Base-by-base conservation (phyloP, 2,113 vertebrate genomes). In the Macquaria ambigua region DNA sequence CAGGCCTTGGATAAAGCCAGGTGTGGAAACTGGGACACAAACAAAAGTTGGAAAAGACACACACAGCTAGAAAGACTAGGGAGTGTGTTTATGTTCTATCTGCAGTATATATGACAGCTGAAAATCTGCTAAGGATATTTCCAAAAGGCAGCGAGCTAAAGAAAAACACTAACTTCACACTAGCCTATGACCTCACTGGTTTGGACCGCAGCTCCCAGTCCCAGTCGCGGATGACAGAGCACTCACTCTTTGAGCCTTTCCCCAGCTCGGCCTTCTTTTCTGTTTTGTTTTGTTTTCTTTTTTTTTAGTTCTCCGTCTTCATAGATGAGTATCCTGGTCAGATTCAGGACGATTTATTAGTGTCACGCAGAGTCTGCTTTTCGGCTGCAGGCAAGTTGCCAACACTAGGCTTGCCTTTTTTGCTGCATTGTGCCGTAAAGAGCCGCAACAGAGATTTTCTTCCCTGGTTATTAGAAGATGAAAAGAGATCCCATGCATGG, bases 171-270 rank as follows among this genome's bases (percentile, higher is more conserved):
- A 90, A 89, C 88, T 92, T 92, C 84, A 86, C 39, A 9, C 86
- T 86, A 82, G 87, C 81, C 74, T 69, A 93, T 95, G 93, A 95
- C 92, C 93, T 95, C 94, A 94, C 82, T 81, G 82, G 81, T 89
- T 91, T 85, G 92, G 93, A 92, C 81, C 61, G 91, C 84, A 83
- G 91, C 86, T 91, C 85, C 50, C 68, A 85, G 87, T 90, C 87
- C 85, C 81, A 89, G 87, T 88, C 50, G 67, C 5, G 84, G 87
- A 92, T 93, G 93, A 94, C 93, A 85, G 90, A 92, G 88, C 80
- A 31, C 90, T 93, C 90, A 75, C 87, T 93, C 72, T 83, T 78
- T 78, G 56, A 91, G 79, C 53, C 63, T 87, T 87, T 87, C 67
- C 78, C 48, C 52, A 70, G 67, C 73, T 88, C 52, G 4, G 64